These are phyloP conservation scores for Microcebus lehilahytsara DNA, from an alignment of 2,113 vertebrate species.

Conservation along the genomic window DNA sequence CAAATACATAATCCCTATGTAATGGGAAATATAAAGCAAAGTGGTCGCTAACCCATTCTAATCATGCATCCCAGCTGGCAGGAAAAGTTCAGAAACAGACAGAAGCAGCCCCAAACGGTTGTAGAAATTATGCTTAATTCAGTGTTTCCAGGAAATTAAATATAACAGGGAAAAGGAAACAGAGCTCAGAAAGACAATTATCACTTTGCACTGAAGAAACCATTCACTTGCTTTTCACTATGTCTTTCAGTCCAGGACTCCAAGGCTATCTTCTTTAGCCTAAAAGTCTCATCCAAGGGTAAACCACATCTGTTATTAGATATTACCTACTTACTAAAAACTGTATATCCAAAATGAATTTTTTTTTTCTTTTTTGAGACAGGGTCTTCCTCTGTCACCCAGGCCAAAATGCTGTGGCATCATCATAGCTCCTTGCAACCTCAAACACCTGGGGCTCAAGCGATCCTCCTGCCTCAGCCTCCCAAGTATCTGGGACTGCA, in stretches of 20 bases:
- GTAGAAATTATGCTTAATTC: accelerated
- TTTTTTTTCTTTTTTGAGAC: too few species aligned
- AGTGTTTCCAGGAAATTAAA: background rate
- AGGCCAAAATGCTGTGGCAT: too few species aligned
- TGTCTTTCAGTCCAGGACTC: background rate
- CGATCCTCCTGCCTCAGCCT: too few species aligned
- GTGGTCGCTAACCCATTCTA: too few species aligned
- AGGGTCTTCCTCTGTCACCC: too few species aligned
- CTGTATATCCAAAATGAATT: background rate
- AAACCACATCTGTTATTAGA: background rate
- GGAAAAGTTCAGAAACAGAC: background rate
- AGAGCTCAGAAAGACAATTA: background rate
- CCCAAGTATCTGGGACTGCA: too few species aligned
- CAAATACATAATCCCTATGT: background rate
- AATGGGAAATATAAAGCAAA: background rate
- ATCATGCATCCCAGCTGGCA: accelerated
- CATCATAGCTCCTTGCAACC: too few species aligned
- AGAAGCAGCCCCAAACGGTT: accelerated
- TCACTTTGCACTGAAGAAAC: background rate
- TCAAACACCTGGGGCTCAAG: too few species aligned
- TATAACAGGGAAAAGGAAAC: accelerated
- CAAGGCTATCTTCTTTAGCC: background rate
- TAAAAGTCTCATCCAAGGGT: background rate
- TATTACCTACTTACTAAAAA: background rate
- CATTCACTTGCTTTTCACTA: background rate